Conservation (phyloP, 2,113 vertebrate species). For the Pelobates fuscus region DNA sequence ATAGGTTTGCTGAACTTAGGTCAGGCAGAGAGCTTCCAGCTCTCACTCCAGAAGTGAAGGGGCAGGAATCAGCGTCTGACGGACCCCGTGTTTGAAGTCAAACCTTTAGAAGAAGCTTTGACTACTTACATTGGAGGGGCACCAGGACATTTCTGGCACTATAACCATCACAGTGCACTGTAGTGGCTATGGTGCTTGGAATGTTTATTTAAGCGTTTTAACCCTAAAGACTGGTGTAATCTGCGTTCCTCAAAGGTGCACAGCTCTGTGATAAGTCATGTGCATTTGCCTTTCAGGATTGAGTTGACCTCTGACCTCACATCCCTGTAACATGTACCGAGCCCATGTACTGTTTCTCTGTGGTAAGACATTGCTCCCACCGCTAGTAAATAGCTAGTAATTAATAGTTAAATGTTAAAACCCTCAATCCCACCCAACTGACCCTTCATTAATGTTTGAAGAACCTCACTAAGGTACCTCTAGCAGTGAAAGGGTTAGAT, state of each 20-base stretch:
- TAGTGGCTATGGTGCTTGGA: too few species aligned
- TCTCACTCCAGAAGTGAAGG: too few species aligned
- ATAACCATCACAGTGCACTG: too few species aligned
- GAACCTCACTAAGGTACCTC: slow-evolving; percentile 25
- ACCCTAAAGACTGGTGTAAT: not conserved
- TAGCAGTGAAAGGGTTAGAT: slow-evolving; percentile 8
- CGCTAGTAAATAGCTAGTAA: slow-evolving; percentile 62
- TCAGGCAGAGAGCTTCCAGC: too few species aligned
- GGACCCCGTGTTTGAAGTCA: too few species aligned
- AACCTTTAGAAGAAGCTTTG: too few species aligned
- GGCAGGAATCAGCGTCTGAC: too few species aligned
- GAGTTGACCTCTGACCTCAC: slow-evolving; percentile 85
- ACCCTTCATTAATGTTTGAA: slow-evolving; percentile 22
- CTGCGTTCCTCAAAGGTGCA: not conserved
- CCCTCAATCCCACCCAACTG: not conserved
- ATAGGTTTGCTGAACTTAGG: too few species aligned
- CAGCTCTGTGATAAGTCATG: slow-evolving; percentile 64
- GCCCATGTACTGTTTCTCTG: slow-evolving; percentile 73
- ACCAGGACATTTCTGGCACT: too few species aligned
- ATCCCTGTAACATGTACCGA: slow-evolving; percentile 72
- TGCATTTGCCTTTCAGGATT: slow-evolving; percentile 83
- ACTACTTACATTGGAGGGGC: too few species aligned
- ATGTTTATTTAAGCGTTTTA: too few species aligned
- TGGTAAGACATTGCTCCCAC: slow-evolving; percentile 70
- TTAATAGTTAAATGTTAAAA: too few species aligned